Base-by-base conservation (phyloP, 2,888 invertebrate species). In the Mesochorus sp. region DNA sequence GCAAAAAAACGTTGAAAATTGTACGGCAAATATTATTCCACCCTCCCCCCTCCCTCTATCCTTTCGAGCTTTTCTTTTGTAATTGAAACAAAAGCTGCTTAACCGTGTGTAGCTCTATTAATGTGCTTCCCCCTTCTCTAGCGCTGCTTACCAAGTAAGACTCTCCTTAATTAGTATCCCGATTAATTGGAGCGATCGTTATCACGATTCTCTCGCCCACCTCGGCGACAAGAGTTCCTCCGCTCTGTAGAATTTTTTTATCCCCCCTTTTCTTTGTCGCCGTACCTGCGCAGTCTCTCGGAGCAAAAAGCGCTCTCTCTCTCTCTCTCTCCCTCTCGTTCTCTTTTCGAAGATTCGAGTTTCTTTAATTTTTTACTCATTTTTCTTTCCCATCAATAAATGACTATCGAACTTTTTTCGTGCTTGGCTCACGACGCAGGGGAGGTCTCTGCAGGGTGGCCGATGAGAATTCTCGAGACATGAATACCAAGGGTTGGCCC, bases 401-500 rank as follows among this genome's bases (percentile, higher is more conserved):
- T 53, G 24, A 3, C 90, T 90, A 85, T 91, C 91, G 84, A 90
- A 89, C 82, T 88, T 86, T 82, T 68, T 80, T 81, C 86, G 87
- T 81, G 88, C 88, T 90, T 94, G 80, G 72, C 76, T 83, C 81
- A 57, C 81, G 84, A 61, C 74, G 81, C 44, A 81, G 62, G 28
- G 80, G 80, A 59, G 83, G 79, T 39, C 80, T 70, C 62, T 79
- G 78, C 64, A 79, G 80, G 42, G 83, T 82, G 76, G 86, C 85
- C 67, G 85, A 83, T 37, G 70, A 75, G 64, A 84, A 83, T 79
- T 82, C 80, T 67, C 82, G 73, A 19, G 83, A 81, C 67, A 88
- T 87, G 64, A 90, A 93, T 93, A 95, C 95, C 90, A 96, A 92
- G 79, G 96, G 96, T 91, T 95, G 95, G 89, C 96, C 96, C 89